A percentile compares a stretch with the other conserved stretches of the same genome.
phyloP scores from a whole-genome alignment of 2,113 vertebrate species.

The Vombatus ursinus region DNA sequence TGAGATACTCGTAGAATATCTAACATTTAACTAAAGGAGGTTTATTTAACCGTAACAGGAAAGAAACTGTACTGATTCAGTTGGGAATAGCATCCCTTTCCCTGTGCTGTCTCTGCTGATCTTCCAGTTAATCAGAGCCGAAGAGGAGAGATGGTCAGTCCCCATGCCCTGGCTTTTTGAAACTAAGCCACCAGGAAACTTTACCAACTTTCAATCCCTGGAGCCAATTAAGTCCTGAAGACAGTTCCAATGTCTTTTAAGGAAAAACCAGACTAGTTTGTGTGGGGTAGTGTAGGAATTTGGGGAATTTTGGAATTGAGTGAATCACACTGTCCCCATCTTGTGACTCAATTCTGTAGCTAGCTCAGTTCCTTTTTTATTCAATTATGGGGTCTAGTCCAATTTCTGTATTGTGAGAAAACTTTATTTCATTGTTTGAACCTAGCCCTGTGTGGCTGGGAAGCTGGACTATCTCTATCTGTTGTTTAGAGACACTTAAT shows the following conservation, averaged over 20 bases:
- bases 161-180: not conserved
- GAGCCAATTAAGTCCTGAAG: not conserved
- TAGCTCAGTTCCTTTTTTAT: not conserved
- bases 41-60: not conserved
- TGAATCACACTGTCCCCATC: not conserved
- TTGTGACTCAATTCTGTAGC: not conserved
- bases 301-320: not conserved
- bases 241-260: not conserved
- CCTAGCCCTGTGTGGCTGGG: not conserved
- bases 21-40: not conserved
- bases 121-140: not conserved
- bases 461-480: not conserved
- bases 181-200: not conserved
- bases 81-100: not conserved
- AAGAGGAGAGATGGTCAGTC: no score
- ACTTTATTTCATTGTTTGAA: not conserved
- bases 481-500: no score
- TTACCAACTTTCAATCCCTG: not conserved
- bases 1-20: not conserved
- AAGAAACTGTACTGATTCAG: not conserved
- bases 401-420: not conserved
- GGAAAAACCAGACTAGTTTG: not conserved
- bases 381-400: not conserved
- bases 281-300: not conserved
- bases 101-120: not conserved